phyloP scores from a whole-genome alignment of 2,113 vertebrate species.

The Podarcis muralis region DNA sequence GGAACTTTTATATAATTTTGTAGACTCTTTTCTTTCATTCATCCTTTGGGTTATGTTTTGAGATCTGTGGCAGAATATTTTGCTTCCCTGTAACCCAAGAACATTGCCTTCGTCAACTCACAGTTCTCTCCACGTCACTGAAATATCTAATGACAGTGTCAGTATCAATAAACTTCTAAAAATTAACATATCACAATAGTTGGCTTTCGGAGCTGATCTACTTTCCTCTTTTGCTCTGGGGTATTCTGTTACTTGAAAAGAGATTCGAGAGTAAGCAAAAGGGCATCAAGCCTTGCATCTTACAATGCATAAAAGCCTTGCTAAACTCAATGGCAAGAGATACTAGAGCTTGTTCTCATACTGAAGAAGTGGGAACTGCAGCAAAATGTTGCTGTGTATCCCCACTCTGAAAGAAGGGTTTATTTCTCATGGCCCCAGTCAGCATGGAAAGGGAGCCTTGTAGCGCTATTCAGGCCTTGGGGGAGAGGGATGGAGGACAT shows the following conservation, averaged over 20 bases:
- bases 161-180: conserved; percentile 50
- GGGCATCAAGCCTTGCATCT: neutral
- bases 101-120: conserved; percentile 57
- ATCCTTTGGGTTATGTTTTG: conserved; percentile 58
- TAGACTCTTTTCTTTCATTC: conserved; percentile 50
- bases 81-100: conserved; percentile 56
- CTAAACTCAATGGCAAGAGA: neutral
- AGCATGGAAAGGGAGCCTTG: neutral
- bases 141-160: conserved; percentile 48
- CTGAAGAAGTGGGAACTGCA: neutral
- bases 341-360: neutral
- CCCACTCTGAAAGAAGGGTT: neutral
- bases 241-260: neutral
- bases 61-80: conserved; percentile 57
- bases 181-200: neutral
- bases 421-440: neutral
- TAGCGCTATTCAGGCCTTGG: neutral
- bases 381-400: neutral
- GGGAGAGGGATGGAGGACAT: neutral
- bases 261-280: neutral
- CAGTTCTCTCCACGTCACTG: conserved; percentile 51
- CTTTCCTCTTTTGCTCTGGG: neutral
- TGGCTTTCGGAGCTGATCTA: neutral
- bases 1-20: neutral
- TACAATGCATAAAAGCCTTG: neutral